These are phyloP conservation scores for Danaus chrysippus DNA, from an alignment of 2,888 invertebrate genomes.

Conservation along the genomic window DNA sequence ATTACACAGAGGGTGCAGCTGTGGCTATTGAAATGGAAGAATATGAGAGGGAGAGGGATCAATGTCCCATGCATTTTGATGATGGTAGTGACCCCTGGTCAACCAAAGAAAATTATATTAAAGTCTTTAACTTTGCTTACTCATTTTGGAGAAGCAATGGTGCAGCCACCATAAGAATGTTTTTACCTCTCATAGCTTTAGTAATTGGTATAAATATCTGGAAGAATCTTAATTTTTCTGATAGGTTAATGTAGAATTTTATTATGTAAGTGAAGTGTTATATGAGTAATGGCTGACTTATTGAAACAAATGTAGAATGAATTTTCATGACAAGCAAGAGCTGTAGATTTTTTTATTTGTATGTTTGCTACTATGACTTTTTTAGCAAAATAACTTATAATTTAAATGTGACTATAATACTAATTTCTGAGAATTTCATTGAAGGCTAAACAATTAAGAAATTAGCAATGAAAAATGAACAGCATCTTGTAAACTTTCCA, in stretches of 20 bases:
- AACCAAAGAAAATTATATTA: conserved; percentile 84
- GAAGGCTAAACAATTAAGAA: no score
- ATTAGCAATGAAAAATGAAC: no score
- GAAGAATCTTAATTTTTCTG: conserved; percentile 1
- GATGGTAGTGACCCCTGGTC: conserved; percentile 94
- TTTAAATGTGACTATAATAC: no score
- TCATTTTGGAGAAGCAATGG: conserved; percentile 61
- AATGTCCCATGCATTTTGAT: conserved; percentile 98
- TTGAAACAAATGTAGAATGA: no score
- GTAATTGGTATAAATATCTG: conserved; percentile 38
- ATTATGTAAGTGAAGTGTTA: no score
- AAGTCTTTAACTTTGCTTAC: conserved; percentile 79
- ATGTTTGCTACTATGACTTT: no score
- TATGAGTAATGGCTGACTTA: no score
- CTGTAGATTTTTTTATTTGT: no score
- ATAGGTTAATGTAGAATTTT: background rate
- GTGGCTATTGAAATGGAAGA: conserved; percentile 95
- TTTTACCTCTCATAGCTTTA: conserved; percentile 40
- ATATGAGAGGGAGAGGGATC: conserved; percentile 95
- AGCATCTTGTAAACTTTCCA: no score
- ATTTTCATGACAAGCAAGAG: no score
- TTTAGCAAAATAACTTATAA: no score
- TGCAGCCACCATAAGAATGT: conserved; percentile 40
- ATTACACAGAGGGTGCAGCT: conserved; percentile 94
- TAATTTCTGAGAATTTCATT: no score